Evolutionary conservation across 2,797 vertebrate genomes (phyloP), one percentile per base, ranked within the genome.

Genomic region (Galagoides demidoff): DNA sequence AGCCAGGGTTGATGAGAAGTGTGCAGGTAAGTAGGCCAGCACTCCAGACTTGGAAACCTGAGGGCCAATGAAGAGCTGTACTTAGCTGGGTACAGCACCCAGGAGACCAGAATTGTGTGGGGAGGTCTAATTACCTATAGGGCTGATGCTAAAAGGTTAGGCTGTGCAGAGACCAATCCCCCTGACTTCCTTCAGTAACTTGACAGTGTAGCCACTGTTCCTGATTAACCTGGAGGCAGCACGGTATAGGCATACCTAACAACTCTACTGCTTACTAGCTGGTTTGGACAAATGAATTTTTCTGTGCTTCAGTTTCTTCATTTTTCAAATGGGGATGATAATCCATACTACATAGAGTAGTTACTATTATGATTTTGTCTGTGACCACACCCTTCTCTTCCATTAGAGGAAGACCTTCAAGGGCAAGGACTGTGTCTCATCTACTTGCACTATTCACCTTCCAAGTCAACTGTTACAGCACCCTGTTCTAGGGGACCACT

Each of bases 11-110:
- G 97, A 98, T 31, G 96, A 97, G 22, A 97, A 81, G 45, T 95
- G 96, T 61, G 93, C 98, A 76, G 98, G 99, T 99, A 95, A 92
- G 97, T 45, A 87, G 37, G 19, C 16, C 4, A 2, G 29, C 34
- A 39, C 34, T 95, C 76, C 25, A 73, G 57, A 31, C 55, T 78
- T 34, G 37, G 39, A 87, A 70, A 73, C 25, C 34, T 22, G 19
- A 85, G 14, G 49, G 68, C 25, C 82, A 37, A 55, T 19, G 22
- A 74, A 55, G 25, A 89, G 39, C 27, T 59, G 45, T 52, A 57
- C 68, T 82, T 20, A 79, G 20, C 59, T 34, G 5, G 49, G 57
- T 17, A 55, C 12, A 85, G 61, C 19, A 64, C 34, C 68, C 63
- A 83, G 31, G 39, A 85, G 34, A 37, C 43, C 70, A 77, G 59